Evolutionary conservation across 2,797 vertebrate species (phyloP).

Genomic region (Leptoclinus maculatus): DNA sequence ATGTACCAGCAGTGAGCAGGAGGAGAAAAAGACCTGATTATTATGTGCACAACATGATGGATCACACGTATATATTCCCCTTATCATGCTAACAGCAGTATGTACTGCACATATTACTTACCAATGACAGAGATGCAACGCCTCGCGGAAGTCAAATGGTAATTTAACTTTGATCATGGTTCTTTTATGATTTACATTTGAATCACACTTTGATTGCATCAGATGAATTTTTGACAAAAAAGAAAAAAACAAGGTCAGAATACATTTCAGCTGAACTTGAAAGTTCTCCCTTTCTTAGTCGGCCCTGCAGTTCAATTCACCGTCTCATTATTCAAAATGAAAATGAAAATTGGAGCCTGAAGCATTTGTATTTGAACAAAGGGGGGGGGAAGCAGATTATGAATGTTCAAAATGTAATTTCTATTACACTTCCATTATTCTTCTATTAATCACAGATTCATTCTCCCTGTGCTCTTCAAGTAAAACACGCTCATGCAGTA

Average conservation of each 20-base stretch:
- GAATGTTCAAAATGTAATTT: conserved; percentile 86
- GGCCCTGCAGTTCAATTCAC: conserved; percentile 78
- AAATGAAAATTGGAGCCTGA: conserved; percentile 83
- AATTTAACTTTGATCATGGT: conserved; percentile 76
- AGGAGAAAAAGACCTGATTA: conserved; percentile 64
- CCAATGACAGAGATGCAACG: conserved; percentile 61
- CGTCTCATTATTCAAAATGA: conserved; percentile 83
- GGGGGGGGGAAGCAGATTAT: conserved; percentile 83
- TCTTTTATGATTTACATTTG: conserved; percentile 78
- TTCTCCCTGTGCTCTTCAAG: conserved; percentile 79
- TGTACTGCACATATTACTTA: conserved; percentile 60
- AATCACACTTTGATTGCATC: conserved; percentile 78
- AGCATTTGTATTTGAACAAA: conserved; percentile 88
- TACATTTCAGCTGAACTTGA: conserved; percentile 74
- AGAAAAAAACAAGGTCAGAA: conserved; percentile 76
- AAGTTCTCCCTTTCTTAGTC: conserved; percentile 69
- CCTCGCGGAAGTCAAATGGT: conserved; percentile 72
- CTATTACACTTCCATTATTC: conserved; percentile 87
- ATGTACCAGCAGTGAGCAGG: conserved; percentile 42
- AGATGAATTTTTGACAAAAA: conserved; percentile 60
- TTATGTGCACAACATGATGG: conserved; percentile 71
- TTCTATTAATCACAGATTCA: conserved; percentile 87
- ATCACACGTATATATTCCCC: conserved; percentile 53
- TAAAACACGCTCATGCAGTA: conserved; percentile 83
- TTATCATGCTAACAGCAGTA: conserved; percentile 70